These are phyloP conservation scores for Ligdia adustata DNA, from an alignment of 2,888 invertebrate genomes.

Conservation along the genomic window DNA sequence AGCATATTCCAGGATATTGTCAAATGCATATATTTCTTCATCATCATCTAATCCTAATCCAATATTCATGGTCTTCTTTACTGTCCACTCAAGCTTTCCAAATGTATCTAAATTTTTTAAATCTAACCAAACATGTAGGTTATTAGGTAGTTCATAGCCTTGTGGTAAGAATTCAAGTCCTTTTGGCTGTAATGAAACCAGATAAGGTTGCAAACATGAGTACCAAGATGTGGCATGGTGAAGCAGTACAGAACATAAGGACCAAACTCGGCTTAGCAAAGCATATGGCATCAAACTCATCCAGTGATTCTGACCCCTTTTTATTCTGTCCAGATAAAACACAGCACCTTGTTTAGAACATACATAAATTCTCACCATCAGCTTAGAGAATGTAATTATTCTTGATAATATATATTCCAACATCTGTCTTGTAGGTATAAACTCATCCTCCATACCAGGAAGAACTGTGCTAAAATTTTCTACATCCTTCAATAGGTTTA, in stretches of 20 bases:
- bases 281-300: conserved; percentile 82
- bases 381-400: conserved; percentile 81
- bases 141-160: conserved; percentile 66
- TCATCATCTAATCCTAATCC: conserved; percentile 50
- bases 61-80: conserved; percentile 49
- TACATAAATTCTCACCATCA: conserved; percentile 77
- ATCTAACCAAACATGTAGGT: conserved; percentile 77
- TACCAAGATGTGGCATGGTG: conserved; percentile 81
- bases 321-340: conserved; percentile 79
- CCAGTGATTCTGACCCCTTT: conserved; percentile 82
- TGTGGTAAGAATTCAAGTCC: conserved; percentile 78
- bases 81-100: conserved; percentile 67
- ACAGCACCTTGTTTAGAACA: conserved; percentile 75
- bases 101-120: conserved; percentile 71
- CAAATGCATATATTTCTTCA: conserved; percentile 53
- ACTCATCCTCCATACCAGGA: conserved; percentile 56
- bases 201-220: conserved; percentile 62
- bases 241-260: conserved; percentile 71
- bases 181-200: conserved; percentile 62
- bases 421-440: conserved; percentile 85
- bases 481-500: conserved; percentile 74
- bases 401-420: conserved; percentile 81
- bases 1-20: conserved; percentile 64
- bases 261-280: conserved; percentile 82
- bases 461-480: conserved; percentile 58